Evolutionary conservation across 2,797 vertebrate species (phyloP), one percentile per base, ranked within the genome.

Genomic region (Melanogrammus aeglefinus): DNA sequence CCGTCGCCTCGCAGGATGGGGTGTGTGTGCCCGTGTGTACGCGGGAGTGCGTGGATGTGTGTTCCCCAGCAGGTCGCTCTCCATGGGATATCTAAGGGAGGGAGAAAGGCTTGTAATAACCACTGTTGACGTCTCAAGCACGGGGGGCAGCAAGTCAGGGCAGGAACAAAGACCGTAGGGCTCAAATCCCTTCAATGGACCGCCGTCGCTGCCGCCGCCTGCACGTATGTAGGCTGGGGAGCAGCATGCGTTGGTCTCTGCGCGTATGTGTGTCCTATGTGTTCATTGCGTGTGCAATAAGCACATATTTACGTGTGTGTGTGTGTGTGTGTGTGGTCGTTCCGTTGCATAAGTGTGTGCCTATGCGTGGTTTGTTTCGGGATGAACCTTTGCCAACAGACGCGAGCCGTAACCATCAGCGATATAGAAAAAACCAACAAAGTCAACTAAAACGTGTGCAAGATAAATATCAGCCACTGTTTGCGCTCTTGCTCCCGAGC

Each of bases 71-170:
- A 88, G 86, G 92, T 81, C 36, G 66, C 38, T 88, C 90, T 84
- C 84, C 81, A 87, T 88, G 89, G 82, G 81, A 87, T 18, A 80
- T 86, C 81, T 80, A 82, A 81, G 87, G 78, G 83, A 83, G 8
- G 7, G 75, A 81, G 80, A 86, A 83, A 83, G 83, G 87, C 88
- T 91, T 86, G 41, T 44, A 89, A 92, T 92, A 92, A 93, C 83
- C 71, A 77, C 83, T 88, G 88, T 82, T 92, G 92, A 93, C 91
- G 92, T 86, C 80, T 84, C 82, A 85, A 86, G 89, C 85, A 83
- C 88, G 78, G 83, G 89, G 89, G 90, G 84, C 84, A 85, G 84
- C 86, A 86, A 87, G 88, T 91, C 89, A 89, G 82, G 73, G 74
- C 85, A 87, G 79, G 87, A 77, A 21, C 76, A 27, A 21, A 4